These are phyloP conservation scores for Hippolais icterina DNA, from an alignment of 2,113 vertebrate genomes.

Conservation along the genomic window DNA sequence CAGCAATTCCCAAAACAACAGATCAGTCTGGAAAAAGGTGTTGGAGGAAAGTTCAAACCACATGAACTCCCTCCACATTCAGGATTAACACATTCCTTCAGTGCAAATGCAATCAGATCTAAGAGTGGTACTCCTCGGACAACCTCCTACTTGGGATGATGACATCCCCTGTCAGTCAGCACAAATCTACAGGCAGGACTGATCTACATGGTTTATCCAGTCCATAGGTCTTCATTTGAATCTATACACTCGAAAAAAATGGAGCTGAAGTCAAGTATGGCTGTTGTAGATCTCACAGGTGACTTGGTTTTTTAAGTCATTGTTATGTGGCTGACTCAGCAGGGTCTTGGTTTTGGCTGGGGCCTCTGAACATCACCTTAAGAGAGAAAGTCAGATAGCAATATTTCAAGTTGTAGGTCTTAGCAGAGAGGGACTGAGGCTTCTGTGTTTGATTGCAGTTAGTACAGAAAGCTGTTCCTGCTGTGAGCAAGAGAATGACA, in stretches of 20 bases:
- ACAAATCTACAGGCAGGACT: background rate
- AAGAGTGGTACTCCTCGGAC: background rate
- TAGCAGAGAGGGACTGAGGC: background rate
- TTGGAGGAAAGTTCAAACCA: background rate
- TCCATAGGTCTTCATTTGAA: background rate
- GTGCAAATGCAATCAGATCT: background rate
- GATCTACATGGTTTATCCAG: background rate
- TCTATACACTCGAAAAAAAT: background rate
- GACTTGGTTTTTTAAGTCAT: background rate
- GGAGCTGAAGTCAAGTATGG: background rate
- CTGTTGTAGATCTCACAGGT: background rate
- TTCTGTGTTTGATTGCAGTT: background rate
- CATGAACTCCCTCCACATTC: background rate
- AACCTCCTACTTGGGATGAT: accelerated
- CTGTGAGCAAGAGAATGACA: background rate
- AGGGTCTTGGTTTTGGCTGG: background rate
- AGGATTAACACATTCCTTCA: background rate
- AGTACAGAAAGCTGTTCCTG: background rate
- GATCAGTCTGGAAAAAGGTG: background rate
- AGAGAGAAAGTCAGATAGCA: background rate
- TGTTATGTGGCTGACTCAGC: background rate
- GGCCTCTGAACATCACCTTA: background rate
- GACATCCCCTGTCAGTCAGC: accelerated
- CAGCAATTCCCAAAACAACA: background rate
- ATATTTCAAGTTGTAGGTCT: background rate